A percentile compares a stretch with the other conserved stretches of the same genome.
Conservation (phyloP, 2,888 invertebrate species). For the Mythimna albipuncta region DNA sequence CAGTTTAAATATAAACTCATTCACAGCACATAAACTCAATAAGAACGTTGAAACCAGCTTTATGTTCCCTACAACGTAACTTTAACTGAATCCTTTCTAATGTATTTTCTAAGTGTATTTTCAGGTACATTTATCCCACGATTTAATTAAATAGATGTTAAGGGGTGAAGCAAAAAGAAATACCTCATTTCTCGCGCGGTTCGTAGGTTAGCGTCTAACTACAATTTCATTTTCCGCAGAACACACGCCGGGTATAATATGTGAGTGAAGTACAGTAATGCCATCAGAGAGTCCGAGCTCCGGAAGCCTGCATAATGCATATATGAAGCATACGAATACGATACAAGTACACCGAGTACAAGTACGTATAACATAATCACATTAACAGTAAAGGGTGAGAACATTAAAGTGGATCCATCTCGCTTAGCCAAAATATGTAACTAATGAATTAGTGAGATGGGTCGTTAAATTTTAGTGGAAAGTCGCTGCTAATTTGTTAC, state of each 20-base stretch:
- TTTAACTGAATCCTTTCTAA: background rate
- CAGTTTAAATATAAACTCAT: background rate
- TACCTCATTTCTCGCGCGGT: conserved; percentile 28
- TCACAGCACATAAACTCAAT: background rate
- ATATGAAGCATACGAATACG: conserved; percentile 64
- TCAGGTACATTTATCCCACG: conserved; percentile 1
- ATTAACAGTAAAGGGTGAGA: conserved; percentile 41
- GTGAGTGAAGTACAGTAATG: conserved; percentile 63
- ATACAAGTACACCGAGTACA: conserved; percentile 38
- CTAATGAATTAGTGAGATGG: conserved; percentile 37
- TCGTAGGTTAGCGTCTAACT: conserved; percentile 53
- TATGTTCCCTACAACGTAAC: background rate
- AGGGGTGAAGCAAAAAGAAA: conserved; percentile 30
- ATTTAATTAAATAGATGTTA: conserved; percentile 28
- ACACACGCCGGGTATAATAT: conserved; percentile 52
- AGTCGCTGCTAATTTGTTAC: conserved; percentile 34
- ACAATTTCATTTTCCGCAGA: conserved; percentile 57
- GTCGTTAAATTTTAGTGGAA: conserved; percentile 28
- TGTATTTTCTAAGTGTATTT: conserved; percentile 15
- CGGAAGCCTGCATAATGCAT: conserved; percentile 72
- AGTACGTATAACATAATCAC: conserved; percentile 47
- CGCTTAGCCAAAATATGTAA: conserved; percentile 30
- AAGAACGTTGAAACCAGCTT: background rate
- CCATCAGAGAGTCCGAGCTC: conserved; percentile 65
- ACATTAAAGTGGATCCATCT: conserved; percentile 37